phyloP scores from a whole-genome alignment of 2,888 invertebrate species.

The Xestia rhomboidea region DNA sequence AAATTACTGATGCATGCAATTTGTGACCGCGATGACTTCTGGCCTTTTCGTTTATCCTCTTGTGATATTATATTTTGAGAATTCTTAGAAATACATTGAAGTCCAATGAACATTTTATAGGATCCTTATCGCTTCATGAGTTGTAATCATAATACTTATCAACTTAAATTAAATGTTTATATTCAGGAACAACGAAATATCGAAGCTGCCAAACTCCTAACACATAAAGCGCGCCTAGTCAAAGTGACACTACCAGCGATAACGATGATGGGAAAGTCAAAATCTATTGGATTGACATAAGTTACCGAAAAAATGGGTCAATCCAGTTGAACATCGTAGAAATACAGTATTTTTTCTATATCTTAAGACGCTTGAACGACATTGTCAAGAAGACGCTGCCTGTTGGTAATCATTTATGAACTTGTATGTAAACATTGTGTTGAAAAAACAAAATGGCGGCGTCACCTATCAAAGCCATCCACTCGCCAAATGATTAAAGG shows the following conservation, averaged over 20 bases:
- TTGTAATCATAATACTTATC: neutral
- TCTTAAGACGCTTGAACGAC: neutral
- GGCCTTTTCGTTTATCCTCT: neutral
- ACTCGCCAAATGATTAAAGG: neutral
- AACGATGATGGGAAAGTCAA: too few species aligned
- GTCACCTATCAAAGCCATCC: neutral
- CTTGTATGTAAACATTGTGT: neutral
- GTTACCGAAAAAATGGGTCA: neutral
- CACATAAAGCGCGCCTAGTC: neutral
- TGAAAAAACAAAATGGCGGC: neutral
- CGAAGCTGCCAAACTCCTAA: neutral
- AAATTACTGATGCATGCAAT: constrained; percentile 50
- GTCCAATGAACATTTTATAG: neutral
- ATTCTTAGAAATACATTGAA: neutral
- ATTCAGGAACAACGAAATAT: neutral
- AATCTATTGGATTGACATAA: neutral
- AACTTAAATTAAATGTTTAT: neutral
- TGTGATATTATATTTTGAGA: neutral
- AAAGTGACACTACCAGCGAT: neutral
- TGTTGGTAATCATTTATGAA: neutral
- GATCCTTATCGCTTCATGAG: neutral
- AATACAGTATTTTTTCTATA: neutral
- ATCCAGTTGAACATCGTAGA: neutral
- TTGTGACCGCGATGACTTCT: constrained; percentile 18
- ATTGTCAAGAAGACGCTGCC: too few species aligned